These are phyloP conservation scores for Papilio xuthus DNA, from an alignment of 1,140 invertebrate genomes.

Conservation along the genomic window DNA sequence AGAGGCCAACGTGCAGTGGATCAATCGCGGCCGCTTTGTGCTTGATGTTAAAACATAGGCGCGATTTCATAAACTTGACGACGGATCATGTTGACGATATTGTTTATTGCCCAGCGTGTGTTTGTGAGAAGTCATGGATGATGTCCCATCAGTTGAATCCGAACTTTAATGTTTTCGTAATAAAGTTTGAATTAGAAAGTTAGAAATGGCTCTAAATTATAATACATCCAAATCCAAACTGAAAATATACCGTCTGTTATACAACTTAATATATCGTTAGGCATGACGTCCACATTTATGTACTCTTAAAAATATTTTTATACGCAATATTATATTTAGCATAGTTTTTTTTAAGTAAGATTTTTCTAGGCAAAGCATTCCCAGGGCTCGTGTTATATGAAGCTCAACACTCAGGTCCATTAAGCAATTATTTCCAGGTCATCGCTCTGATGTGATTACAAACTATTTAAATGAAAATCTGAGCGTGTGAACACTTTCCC, in stretches of 20 bases:
- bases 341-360: background rate
- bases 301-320: no score
- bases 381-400: conserved; percentile 8
- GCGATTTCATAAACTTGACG: conserved; percentile 21
- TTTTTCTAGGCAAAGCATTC: conserved; percentile 2
- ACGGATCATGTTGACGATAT: conserved; percentile 20
- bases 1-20: conserved; percentile 14
- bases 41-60: conserved; percentile 39
- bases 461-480: conserved; percentile 15
- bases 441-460: conserved; percentile 20
- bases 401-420: conserved; percentile 10
- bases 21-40: conserved; percentile 35
- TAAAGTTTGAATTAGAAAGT: background rate
- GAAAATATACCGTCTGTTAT: no score
- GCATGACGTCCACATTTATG: background rate
- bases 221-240: no score
- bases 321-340: background rate
- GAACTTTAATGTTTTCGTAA: background rate
- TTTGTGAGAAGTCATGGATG: background rate
- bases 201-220: no score
- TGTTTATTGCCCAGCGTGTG: conserved; percentile 19
- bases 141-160: background rate
- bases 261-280: background rate
- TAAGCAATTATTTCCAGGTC: conserved; percentile 39
- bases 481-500: background rate